Evolutionary conservation across 2,797 vertebrate genomes (phyloP), one percentile per base, ranked within the genome.

Genomic region (Schizothorax lantsangensis): DNA sequence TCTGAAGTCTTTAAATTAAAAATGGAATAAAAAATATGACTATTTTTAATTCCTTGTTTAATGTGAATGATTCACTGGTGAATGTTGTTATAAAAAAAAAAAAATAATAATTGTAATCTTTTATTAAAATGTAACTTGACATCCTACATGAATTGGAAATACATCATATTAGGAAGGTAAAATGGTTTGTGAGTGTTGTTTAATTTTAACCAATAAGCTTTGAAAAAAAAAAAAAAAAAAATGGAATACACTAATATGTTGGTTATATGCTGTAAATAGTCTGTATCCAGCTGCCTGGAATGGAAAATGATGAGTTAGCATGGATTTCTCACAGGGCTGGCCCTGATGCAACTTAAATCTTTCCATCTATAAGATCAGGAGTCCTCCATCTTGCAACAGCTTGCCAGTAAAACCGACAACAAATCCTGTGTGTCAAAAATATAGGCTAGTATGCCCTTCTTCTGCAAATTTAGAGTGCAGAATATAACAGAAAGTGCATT

Each of bases 371-470:
- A 79, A 89, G 85, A 89, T 89, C 90, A 84, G 85, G 81, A 90
- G 87, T 89, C 86, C 83, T 89, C 86, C 79, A 83, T 88, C 90
- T 88, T 80, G 71, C 81, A 90, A 87, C 84, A 89, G 82, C 82
- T 85, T 62, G 74, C 79, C 81, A 88, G 52, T 79, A 84, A 88
- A 90, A 84, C 87, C 84, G 84, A 75, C 87, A 88, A 87, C 83
- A 92, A 89, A 91, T 91, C 89, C 81, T 83, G 77, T 59, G 68
- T 73, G 79, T 87, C 54, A 59, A 73, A 82, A 85, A 88, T 90
- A 90, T 89, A 87, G 81, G 88, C 64, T 57, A 33, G 71, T 79
- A 62, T 69, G 87, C 87, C 81, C 78, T 82, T 72, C 83, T 77
- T 54, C 69, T 81, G 85, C n/a, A 36, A 75, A 88, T 83, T 84